A percentile compares a stretch with the other conserved stretches of the same genome.
Conservation (phyloP, 2,797 vertebrate genomes). For the Perodicticus potto region DNA sequence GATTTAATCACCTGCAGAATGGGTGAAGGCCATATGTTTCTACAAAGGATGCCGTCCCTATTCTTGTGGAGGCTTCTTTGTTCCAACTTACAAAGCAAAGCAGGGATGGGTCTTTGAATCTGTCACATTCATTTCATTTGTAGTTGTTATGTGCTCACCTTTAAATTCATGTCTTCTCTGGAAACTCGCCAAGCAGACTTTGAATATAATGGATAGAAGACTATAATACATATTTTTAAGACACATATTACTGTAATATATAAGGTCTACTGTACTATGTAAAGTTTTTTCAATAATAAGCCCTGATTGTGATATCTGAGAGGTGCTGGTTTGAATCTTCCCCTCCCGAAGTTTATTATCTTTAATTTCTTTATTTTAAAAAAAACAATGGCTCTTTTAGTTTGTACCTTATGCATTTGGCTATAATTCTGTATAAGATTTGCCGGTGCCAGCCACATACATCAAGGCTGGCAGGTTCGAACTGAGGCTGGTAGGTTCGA, state of each 20-base stretch:
- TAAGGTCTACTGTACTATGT: not conserved
- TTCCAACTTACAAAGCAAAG: not conserved
- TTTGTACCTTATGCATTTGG: not conserved
- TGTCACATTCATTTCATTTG: not conserved
- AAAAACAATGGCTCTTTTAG: not conserved
- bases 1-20: not conserved
- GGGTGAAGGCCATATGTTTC: not conserved
- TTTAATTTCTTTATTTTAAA: not conserved
- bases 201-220: not conserved
- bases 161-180: not conserved
- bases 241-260: not conserved
- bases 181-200: conserved; percentile 13
- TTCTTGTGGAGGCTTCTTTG: not conserved
- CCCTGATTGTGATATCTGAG: not conserved
- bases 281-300: not conserved
- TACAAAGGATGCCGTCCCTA: not conserved
- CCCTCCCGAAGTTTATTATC: not conserved
- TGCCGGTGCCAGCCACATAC: too few species aligned
- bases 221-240: not conserved
- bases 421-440: not conserved
- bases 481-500: too few species aligned
- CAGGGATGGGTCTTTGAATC: not conserved
- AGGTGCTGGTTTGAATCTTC: not conserved
- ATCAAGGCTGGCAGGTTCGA: too few species aligned
- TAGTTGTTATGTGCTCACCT: not conserved